Conservation (phyloP, 2,797 vertebrate species). For the Microctenopoma steveboyesi region DNA sequence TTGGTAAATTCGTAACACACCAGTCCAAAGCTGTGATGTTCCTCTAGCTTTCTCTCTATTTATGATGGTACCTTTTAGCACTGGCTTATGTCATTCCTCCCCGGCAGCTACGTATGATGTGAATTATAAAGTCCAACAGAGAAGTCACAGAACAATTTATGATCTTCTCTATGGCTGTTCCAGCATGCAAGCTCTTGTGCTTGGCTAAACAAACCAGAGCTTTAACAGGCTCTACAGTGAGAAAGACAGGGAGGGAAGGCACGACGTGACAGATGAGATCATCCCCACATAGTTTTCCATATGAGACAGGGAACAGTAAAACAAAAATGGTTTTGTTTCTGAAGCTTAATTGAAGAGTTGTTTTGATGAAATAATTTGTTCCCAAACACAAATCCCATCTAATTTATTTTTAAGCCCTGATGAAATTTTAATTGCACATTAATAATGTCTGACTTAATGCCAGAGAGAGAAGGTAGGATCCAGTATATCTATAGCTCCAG, state of each 20-base stretch:
- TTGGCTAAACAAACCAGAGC: slow-evolving; percentile 7
- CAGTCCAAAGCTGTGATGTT: not conserved
- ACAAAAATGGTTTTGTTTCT: slow-evolving; percentile 51
- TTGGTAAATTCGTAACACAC: not conserved
- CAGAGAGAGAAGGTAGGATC: slow-evolving; percentile 69
- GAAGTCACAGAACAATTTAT: slow-evolving; percentile 16
- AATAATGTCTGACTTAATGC: slow-evolving; percentile 74
- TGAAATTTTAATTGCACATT: slow-evolving; percentile 82
- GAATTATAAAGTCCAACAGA: slow-evolving; percentile 15
- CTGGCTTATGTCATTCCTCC: not conserved
- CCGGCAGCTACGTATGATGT: slow-evolving; percentile 4
- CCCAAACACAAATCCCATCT: slow-evolving; percentile 67
- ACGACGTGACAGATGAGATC: slow-evolving; percentile 44
- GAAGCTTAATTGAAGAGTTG: slow-evolving; percentile 63
- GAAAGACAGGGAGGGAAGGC: not conserved
- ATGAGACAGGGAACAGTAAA: slow-evolving; percentile 33
- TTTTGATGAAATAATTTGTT: slow-evolving; percentile 63
- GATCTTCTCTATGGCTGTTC: not conserved
- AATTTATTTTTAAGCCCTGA: slow-evolving; percentile 79
- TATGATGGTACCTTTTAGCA: slow-evolving; percentile 4
- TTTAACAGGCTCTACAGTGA: slow-evolving; percentile 2
- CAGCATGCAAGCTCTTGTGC: slow-evolving; percentile 8
- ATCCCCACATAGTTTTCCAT: slow-evolving; percentile 27
- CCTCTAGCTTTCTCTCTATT: slow-evolving; percentile 4
- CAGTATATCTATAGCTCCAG: slow-evolving; percentile 63